A percentile compares a stretch with the other conserved stretches of the same genome.
phyloP scores from a whole-genome alignment of 2,113 vertebrate genomes.

The Jacana jacana region DNA sequence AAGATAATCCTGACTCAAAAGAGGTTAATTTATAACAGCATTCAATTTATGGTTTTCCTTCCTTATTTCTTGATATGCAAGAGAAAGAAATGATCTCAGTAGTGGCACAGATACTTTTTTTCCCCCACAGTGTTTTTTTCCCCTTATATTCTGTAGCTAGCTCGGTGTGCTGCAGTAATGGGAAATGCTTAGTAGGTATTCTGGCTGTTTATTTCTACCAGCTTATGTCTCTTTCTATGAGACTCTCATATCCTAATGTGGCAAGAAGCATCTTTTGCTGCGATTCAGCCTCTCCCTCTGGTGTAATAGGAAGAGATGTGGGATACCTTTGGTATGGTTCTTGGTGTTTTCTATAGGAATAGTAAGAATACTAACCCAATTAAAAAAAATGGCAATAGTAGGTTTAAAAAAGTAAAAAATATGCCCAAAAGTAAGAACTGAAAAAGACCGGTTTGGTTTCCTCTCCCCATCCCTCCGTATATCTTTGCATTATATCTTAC shows the following conservation, averaged over 20 bases:
- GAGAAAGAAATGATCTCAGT: background rate
- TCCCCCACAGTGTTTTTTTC: background rate
- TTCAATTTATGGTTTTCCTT: background rate
- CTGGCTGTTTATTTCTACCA: background rate
- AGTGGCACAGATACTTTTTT: background rate
- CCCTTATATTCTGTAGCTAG: background rate
- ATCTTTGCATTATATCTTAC: background rate
- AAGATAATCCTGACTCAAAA: background rate
- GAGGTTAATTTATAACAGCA: background rate
- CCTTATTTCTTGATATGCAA: background rate
- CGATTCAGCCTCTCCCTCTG: background rate
- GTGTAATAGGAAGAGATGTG: background rate
- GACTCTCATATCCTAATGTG: background rate
- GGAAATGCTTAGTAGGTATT: background rate
- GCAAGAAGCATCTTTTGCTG: background rate
- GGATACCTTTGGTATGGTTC: background rate
- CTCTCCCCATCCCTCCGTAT: accelerated
- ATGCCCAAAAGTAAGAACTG: background rate
- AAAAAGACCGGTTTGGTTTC: background rate
- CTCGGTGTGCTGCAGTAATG: background rate
- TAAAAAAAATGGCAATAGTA: background rate
- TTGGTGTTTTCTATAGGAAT: background rate
- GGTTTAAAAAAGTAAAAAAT: background rate
- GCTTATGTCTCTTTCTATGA: background rate
- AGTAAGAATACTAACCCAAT: background rate